Evolutionary conservation across 2,888 invertebrate genomes (phyloP).

Genomic region (Labia minor): DNA sequence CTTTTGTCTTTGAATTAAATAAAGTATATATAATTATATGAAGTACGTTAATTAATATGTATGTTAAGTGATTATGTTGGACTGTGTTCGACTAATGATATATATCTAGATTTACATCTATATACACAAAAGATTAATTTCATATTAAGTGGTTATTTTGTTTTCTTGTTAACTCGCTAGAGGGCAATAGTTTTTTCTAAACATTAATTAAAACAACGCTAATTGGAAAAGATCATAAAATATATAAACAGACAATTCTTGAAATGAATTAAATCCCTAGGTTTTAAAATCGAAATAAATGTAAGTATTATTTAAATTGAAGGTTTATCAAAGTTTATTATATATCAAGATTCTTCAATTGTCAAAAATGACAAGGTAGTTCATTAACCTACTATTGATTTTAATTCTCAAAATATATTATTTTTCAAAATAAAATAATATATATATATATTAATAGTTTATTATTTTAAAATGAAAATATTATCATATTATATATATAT

Average conservation of each 20-base stretch:
- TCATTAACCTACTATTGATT: neutral
- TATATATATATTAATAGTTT: no score
- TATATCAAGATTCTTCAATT: neutral
- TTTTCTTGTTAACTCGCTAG: neutral
- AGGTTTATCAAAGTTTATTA: neutral
- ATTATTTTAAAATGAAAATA: neutral
- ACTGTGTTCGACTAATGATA: no score
- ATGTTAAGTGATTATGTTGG: no score
- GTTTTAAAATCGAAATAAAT: no score
- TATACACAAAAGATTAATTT: no score
- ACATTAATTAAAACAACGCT: conserved; percentile 5
- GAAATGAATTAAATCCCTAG: neutral
- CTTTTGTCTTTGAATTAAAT: no score
- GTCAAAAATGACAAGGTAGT: conserved; percentile 1
- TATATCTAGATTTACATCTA: no score
- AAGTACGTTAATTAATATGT: no score
- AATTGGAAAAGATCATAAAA: neutral
- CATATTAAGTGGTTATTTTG: no score
- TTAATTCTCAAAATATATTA: neutral
- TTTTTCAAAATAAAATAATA: neutral
- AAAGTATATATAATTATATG: no score
- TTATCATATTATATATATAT: neutral
- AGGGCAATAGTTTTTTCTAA: neutral
- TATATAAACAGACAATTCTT: no score
- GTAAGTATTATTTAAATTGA: neutral